phyloP scores from a whole-genome alignment of 2,797 vertebrate genomes.

The Margarornis squamiger region DNA sequence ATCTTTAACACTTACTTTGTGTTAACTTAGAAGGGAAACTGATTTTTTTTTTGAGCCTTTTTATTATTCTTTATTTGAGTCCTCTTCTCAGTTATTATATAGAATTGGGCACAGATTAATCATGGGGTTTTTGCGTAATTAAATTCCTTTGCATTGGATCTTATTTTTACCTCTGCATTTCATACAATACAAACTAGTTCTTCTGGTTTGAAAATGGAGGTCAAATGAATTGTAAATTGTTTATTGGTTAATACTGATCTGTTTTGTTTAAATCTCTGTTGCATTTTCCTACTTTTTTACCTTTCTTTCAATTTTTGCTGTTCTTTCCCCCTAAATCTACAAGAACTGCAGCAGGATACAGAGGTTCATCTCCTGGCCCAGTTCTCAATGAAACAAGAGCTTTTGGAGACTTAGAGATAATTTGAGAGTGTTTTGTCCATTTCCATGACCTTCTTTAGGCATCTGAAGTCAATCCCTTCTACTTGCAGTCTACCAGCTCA shows the following conservation, averaged over 20 bases:
- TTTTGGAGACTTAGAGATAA: not conserved
- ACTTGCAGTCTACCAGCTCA: not conserved
- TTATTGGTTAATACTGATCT: not conserved
- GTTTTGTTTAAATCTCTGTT: not conserved
- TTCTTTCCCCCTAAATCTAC: not conserved
- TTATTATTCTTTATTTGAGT: not conserved
- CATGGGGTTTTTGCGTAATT: fast-evolving
- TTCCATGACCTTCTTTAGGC: not conserved
- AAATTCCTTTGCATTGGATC: not conserved
- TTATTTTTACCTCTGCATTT: not conserved
- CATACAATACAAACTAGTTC: not conserved
- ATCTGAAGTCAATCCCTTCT: not conserved
- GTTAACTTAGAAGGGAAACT: not conserved
- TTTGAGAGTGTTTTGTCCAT: not conserved
- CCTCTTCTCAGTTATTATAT: not conserved
- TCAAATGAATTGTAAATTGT: not conserved
- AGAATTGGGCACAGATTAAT: not conserved
- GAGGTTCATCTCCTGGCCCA: not conserved
- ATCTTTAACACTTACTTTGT: not conserved
- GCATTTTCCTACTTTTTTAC: not conserved
- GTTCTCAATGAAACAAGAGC: not conserved
- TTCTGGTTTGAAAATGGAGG: not conserved
- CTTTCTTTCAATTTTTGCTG: not conserved
- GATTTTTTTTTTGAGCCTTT: not conserved
- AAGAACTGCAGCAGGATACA: not conserved